phyloP scores from a whole-genome alignment of 2,113 vertebrate species.

The Numida meleagris region DNA sequence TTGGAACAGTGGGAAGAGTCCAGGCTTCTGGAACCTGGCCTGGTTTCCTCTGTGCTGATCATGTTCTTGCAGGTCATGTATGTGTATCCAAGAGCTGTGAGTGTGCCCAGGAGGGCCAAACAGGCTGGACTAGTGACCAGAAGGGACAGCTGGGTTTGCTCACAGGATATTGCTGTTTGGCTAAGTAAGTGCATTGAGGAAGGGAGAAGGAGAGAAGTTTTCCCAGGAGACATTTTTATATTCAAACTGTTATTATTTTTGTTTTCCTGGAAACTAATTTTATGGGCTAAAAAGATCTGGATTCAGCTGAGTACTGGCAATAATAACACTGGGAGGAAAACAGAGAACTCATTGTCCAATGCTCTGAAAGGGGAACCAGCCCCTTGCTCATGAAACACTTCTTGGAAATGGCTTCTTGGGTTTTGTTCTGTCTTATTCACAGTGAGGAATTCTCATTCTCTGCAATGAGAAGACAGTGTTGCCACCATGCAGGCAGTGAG shows the following conservation, averaged over 20 bases:
- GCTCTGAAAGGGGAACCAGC: neutral
- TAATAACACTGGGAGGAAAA: neutral
- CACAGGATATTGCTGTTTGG: neutral
- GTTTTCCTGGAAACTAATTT: neutral
- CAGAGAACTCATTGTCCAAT: neutral
- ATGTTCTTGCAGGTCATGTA: neutral
- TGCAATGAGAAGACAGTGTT: neutral
- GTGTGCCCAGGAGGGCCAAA: neutral
- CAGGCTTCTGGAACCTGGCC: neutral
- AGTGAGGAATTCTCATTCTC: neutral
- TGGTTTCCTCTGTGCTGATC: neutral
- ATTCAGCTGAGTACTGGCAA: neutral
- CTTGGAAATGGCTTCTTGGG: neutral
- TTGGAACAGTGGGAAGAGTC: neutral
- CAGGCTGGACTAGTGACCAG: neutral
- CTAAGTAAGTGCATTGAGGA: neutral
- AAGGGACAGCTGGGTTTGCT: neutral
- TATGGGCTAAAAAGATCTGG: neutral
- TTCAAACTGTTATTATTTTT: neutral
- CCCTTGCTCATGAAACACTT: neutral
- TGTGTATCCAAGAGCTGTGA: neutral
- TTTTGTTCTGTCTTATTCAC: neutral
- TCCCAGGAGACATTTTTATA: neutral
- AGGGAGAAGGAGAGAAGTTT: neutral
- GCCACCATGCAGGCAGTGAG: neutral